Conservation (phyloP, 2,113 vertebrate species). For the Corythaixoides concolor region DNA sequence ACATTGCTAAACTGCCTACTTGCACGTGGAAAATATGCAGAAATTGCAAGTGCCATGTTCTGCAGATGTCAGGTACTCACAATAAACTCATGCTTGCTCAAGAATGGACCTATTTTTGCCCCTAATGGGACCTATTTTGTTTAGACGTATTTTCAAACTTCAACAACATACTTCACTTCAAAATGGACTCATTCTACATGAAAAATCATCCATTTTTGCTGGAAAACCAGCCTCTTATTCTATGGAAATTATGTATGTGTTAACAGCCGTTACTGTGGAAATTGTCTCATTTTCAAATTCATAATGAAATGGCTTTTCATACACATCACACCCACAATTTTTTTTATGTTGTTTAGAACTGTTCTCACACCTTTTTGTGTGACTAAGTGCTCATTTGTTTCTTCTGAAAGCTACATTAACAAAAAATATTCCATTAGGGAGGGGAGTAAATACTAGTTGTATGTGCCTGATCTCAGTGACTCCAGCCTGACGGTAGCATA, state of each 20-base stretch:
- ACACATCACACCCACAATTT: background rate
- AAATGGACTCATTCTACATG: background rate
- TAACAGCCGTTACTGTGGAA: background rate
- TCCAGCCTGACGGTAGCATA: background rate
- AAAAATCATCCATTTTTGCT: background rate
- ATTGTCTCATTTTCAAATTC: conserved; percentile 24
- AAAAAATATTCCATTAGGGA: background rate
- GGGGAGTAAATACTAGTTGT: background rate
- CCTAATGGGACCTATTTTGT: background rate
- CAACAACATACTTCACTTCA: background rate
- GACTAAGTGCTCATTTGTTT: conserved; percentile 14
- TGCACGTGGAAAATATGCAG: background rate
- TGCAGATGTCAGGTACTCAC: background rate
- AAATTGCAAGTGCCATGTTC: background rate
- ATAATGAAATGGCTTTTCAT: background rate
- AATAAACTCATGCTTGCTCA: background rate
- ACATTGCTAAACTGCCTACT: background rate
- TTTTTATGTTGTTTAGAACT: conserved; percentile 4
- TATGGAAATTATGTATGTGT: background rate
- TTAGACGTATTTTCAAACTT: background rate
- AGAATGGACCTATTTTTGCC: background rate
- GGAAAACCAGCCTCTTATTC: background rate
- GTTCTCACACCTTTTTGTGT: conserved; percentile 5
- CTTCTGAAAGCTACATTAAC: background rate
- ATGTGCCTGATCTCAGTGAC: background rate